phyloP scores from a whole-genome alignment of 2,113 vertebrate species.

The Cynoglossus semilaevis region DNA sequence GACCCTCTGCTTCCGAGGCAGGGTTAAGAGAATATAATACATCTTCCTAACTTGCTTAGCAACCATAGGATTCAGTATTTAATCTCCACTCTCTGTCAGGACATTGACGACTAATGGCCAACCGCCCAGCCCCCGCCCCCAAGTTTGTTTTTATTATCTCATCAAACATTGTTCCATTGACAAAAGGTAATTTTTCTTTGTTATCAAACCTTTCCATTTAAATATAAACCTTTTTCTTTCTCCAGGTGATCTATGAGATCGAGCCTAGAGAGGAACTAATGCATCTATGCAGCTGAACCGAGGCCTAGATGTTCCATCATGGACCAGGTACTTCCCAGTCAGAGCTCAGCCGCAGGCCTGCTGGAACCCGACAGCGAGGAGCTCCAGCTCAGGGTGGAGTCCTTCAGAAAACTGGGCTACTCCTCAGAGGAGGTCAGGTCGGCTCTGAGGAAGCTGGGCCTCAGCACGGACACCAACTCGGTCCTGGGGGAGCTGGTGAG shows the following conservation, averaged over 20 bases:
- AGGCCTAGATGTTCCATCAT: conserved; percentile 44
- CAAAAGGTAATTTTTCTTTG: too few relatives aligned
- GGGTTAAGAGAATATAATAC: too few relatives aligned
- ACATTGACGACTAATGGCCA: too few relatives aligned
- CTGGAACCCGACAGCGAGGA: conserved; percentile 62
- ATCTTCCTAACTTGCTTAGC: too few relatives aligned
- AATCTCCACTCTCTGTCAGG: too few relatives aligned
- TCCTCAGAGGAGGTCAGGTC: conserved; percentile 78
- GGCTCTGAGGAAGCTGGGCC: conserved; percentile 84
- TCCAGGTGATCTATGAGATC: neutral
- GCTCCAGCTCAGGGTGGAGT: conserved; percentile 84
- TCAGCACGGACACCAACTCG: conserved; percentile 85
- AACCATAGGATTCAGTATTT: too few relatives aligned
- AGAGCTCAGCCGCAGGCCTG: conserved; percentile 14
- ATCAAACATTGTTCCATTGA: too few relatives aligned
- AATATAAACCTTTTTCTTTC: neutral
- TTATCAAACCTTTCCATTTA: too few relatives aligned
- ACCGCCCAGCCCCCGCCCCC: too few relatives aligned
- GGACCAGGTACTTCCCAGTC: conserved; percentile 40
- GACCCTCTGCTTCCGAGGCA: too few relatives aligned
- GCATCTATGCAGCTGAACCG: conserved; percentile 20
- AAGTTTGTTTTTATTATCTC: too few relatives aligned
- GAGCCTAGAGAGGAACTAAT: neutral
- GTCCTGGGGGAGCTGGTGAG: conserved; percentile 90
- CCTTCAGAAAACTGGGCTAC: conserved; percentile 94